Evolutionary conservation across 1,140 invertebrate genomes (phyloP).

Genomic region (Drosophila sp.): DNA sequence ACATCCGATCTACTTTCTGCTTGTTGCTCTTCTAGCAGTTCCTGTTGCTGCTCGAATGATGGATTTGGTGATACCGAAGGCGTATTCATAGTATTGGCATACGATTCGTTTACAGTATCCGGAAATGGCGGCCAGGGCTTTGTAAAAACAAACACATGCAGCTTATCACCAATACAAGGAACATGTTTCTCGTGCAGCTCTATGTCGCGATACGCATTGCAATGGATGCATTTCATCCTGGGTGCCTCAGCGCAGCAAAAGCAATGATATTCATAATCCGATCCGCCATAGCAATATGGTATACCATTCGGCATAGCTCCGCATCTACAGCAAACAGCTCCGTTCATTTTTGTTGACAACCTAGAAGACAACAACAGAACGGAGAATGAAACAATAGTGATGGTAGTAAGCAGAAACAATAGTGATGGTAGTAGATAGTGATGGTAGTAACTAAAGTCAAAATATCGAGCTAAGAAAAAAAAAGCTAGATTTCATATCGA

Average conservation of each 20-base stretch:
- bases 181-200: slow-evolving; percentile 1
- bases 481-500: background rate
- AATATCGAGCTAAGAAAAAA: too few species aligned
- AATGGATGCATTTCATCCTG: slow-evolving; percentile 36
- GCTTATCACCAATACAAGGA: background rate
- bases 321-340: slow-evolving; percentile 30
- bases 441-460: too few species aligned
- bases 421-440: too few species aligned
- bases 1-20: background rate
- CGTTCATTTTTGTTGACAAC: background rate
- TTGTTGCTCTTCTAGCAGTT: background rate
- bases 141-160: slow-evolving; percentile 32
- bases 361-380: too few species aligned
- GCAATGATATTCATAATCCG: slow-evolving; percentile 19
- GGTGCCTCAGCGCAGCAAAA: slow-evolving; percentile 43
- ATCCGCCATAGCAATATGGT: background rate
- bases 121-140: slow-evolving; percentile 43
- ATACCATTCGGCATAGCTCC: background rate
- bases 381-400: too few species aligned
- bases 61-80: too few species aligned
- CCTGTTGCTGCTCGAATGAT: background rate
- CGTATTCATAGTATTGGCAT: too few species aligned
- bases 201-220: slow-evolving; percentile 23
- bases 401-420: too few species aligned
- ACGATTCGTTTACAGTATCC: background rate